phyloP scores from a whole-genome alignment of 2,113 vertebrate species.

The Verasper variegatus region DNA sequence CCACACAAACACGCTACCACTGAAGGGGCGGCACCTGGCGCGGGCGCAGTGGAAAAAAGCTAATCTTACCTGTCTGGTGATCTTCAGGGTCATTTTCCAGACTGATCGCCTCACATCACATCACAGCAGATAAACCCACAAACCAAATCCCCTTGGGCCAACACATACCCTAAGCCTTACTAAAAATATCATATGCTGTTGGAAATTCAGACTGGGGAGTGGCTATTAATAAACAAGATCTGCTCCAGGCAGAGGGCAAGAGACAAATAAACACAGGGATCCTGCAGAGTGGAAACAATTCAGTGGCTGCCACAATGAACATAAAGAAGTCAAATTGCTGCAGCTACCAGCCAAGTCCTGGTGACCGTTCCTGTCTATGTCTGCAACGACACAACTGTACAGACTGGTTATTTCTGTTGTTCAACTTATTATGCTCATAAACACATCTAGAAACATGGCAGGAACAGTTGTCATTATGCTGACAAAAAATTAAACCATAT shows the following conservation, averaged over 20 bases:
- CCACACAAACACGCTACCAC: neutral
- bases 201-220: slow-evolving; percentile 25
- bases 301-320: slow-evolving; percentile 10
- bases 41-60: slow-evolving; percentile 40
- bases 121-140: slow-evolving; percentile 56
- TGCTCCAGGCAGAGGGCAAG: slow-evolving; percentile 32
- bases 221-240: slow-evolving; percentile 60
- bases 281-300: slow-evolving; percentile 48
- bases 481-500: too few relatives aligned
- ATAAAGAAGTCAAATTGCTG: neutral
- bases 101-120: slow-evolving; percentile 62
- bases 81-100: slow-evolving; percentile 57
- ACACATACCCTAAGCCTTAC: slow-evolving; percentile 54
- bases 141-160: slow-evolving; percentile 71
- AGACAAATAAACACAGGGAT: slow-evolving; percentile 56
- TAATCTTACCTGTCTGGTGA: slow-evolving; percentile 55
- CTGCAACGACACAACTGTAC: neutral
- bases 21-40: slow-evolving; percentile 14
- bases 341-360: neutral
- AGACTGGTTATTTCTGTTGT: neutral
- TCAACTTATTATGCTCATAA: neutral
- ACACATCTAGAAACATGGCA: neutral
- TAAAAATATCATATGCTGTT: slow-evolving; percentile 62
- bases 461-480: neutral
- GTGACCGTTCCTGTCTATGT: neutral